Conservation (phyloP, 1,140 invertebrate species). For the Lasioglossum baleicum region DNA sequence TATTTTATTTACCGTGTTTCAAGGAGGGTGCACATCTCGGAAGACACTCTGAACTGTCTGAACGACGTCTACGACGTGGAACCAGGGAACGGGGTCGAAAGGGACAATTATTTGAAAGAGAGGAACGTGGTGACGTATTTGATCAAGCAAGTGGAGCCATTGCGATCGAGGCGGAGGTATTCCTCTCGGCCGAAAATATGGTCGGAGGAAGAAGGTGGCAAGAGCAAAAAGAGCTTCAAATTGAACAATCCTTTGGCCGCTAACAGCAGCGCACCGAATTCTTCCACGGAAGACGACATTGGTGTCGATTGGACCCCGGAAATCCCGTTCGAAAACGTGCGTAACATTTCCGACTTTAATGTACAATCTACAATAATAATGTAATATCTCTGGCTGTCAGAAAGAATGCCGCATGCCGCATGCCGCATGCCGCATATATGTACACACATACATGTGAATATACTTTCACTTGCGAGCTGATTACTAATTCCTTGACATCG, state of each 20-base stretch:
- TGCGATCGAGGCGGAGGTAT: constrained; percentile 81
- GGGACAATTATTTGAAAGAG: constrained; percentile 92
- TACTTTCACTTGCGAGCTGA: no score
- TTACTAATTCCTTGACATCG: no score
- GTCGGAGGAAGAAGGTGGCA: constrained; percentile 80
- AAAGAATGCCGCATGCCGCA: no score
- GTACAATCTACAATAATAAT: no score
- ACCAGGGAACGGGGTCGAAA: constrained; percentile 90
- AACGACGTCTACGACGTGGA: constrained; percentile 95
- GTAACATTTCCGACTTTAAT: constrained; percentile 45
- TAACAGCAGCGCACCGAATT: constrained; percentile 68
- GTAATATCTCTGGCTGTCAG: no score
- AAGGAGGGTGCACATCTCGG: constrained; percentile 96
- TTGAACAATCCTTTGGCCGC: constrained; percentile 73
- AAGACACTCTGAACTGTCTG: constrained; percentile 90
- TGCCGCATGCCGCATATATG: no score
- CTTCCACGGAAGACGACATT: constrained; percentile 86
- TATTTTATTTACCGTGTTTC: constrained; percentile 31
- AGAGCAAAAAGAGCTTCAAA: constrained; percentile 77
- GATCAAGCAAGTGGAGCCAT: constrained; percentile 91
- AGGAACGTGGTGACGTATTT: constrained; percentile 95
- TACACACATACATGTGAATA: no score
- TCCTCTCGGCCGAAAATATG: constrained; percentile 81
- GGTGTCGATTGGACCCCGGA: constrained; percentile 93
- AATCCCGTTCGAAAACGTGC: constrained; percentile 94